Evolutionary conservation across 1,140 invertebrate genomes (phyloP), one percentile per base, ranked within the genome.

Genomic region (Phymorhynchus buccinoides): DNA sequence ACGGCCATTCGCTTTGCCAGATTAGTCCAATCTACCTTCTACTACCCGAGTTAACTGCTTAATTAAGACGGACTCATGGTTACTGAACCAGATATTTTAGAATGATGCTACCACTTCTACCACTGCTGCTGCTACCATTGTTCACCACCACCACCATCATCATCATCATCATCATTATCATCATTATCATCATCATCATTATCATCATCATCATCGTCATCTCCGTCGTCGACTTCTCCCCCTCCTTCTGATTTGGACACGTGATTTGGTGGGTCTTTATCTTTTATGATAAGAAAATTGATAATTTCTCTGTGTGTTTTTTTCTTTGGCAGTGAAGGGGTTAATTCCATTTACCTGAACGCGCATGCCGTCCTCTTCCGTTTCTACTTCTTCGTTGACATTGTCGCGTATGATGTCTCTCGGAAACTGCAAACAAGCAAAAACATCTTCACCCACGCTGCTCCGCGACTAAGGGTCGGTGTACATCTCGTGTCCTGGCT

Each of bases 341-440:
- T 75, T 14, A 7, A 12, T 75, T 35, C 37, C 3, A 48, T 44
- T 3, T 3, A 79, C 77, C 77, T 52, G 75, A 42, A 78, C 14
- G 14, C 39, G 4, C 30, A 78, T 78, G 41, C 77, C 77, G 0
- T 79, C 44, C 32, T 79, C 77, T 9, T 79, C 77, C 22, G 27
- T 32, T 3, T 52, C 41, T 32, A 79, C 44, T 18, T 79, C 77
- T 30, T 79, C 77, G 42, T 48, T 79, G 30, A 79, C 77, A 27
- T 79, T 41, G 41, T 52, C 7, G 16, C 77, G 77, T 7, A 79
- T 35, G 3, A 48, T 0, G n/a, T 79, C 42, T 12, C 3, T 9
- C 6, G 77, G 77, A 52, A 79, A 79, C 77, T 79, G 77, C 42
- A 48, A 56, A 79, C 35, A 75, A 75, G 39, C 32, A 75, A 18